Percentiles rank a stretch among this genome's conserved stretches.
These are phyloP conservation scores for Indicator maculatus DNA, from an alignment of 2,113 vertebrate species.

Conservation along the genomic window DNA sequence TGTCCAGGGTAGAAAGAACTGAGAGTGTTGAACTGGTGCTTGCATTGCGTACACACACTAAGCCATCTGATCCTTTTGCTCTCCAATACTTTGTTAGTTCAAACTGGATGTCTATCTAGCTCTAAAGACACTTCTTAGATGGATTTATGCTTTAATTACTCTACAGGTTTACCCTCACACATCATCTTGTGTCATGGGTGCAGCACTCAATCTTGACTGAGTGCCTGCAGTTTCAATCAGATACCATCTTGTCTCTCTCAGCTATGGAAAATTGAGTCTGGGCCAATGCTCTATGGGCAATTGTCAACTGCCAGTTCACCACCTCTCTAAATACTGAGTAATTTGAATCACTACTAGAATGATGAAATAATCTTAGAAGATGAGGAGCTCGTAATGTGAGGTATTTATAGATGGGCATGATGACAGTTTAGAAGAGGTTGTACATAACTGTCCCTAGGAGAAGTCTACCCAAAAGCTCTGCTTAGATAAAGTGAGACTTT, in stretches of 20 bases:
- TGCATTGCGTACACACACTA: background rate
- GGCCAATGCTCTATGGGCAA: background rate
- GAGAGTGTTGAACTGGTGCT: background rate
- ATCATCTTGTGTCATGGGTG: constrained; percentile 1
- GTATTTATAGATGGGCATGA: background rate
- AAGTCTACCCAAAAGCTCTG: background rate
- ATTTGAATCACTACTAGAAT: background rate
- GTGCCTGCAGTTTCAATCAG: background rate
- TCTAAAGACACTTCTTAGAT: background rate
- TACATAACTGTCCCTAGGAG: background rate
- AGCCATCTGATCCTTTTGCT: background rate
- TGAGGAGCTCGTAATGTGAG: background rate
- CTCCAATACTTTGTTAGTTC: background rate
- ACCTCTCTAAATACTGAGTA: background rate
- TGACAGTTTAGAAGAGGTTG: background rate
- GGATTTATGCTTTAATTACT: constrained; percentile 49
- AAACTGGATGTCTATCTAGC: background rate
- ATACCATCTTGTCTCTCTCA: background rate
- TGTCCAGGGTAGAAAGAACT: background rate
- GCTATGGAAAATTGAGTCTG: background rate
- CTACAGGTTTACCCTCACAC: constrained; percentile 6
- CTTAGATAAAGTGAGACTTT: background rate
- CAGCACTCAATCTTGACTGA: background rate
- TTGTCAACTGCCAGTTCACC: constrained; percentile 8
- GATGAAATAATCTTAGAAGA: background rate